Percentiles rank a stretch among this genome's conserved stretches.
Evolutionary conservation across 2,797 vertebrate species (phyloP).

Genomic region (Sciurus carolinensis): DNA sequence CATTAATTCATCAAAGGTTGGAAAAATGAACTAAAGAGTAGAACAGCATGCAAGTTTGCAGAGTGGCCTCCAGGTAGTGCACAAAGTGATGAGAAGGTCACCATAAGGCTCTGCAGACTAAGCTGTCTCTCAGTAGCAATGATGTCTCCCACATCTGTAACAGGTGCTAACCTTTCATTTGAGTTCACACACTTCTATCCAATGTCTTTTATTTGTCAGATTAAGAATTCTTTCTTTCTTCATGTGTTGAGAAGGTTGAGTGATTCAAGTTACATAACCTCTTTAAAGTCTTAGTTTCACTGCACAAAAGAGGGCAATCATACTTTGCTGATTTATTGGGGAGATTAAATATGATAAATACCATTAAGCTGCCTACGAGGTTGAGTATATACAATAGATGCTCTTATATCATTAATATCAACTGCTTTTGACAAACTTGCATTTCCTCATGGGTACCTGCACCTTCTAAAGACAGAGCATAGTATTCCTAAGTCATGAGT

Average conservation of each 20-base stretch:
- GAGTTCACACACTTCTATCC: background rate
- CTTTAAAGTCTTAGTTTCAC: background rate
- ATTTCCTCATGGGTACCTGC: background rate
- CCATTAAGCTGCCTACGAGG: background rate
- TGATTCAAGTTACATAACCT: background rate
- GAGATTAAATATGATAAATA: background rate
- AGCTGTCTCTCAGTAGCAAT: background rate
- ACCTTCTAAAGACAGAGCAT: background rate
- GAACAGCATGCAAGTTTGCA: background rate
- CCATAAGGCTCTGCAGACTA: background rate
- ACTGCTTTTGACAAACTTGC: background rate
- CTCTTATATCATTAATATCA: background rate
- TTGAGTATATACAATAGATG: background rate
- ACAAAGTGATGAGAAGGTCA: background rate
- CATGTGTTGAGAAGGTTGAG: background rate
- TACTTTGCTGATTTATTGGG: slow-evolving; percentile 12
- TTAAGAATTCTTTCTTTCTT: slow-evolving; percentile 12
- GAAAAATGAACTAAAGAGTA: background rate
- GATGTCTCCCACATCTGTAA: background rate
- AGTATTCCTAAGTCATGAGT: background rate
- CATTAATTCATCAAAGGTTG: background rate
- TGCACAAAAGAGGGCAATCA: background rate
- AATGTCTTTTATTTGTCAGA: background rate
- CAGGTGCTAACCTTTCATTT: slow-evolving; percentile 6
- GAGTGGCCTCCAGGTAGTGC: background rate